Percentiles rank a stretch among this genome's conserved stretches.
Evolutionary conservation across 2,113 vertebrate species (phyloP).

Genomic region (Campylomormyrus numenius): DNA sequence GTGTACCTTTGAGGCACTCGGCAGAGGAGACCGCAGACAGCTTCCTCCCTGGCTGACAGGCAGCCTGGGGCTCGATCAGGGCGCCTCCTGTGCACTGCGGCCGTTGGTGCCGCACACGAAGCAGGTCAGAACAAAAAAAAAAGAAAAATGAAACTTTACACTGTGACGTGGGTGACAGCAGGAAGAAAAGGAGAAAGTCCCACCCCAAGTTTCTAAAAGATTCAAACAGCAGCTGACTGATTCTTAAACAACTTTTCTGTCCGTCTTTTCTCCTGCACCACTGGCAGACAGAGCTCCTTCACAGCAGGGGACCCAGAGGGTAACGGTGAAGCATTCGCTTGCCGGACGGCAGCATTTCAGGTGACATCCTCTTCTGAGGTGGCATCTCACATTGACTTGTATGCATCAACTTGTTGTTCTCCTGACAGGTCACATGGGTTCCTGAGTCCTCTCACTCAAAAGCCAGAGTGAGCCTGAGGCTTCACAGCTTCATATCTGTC

Average conservation of each 20-base stretch:
- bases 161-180: background rate
- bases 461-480: background rate
- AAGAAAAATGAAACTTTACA: background rate
- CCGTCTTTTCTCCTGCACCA: background rate
- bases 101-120: background rate
- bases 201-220: background rate
- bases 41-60: conserved; percentile 10
- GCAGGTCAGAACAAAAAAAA: background rate
- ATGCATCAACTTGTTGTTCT: background rate
- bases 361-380: background rate
- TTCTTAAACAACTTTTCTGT: background rate
- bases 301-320: background rate
- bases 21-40: conserved; percentile 18
- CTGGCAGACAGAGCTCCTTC: background rate
- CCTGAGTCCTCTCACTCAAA: background rate
- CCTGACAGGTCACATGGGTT: background rate
- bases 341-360: background rate
- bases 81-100: background rate
- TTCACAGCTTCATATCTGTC: conserved; percentile 5
- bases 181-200: background rate
- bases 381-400: background rate
- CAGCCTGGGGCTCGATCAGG: background rate
- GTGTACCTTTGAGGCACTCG: conserved; percentile 7
- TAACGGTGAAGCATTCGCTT: background rate
- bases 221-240: background rate